These are phyloP conservation scores for Coelopa pilipes DNA, from an alignment of 2,888 invertebrate genomes.

Conservation along the genomic window DNA sequence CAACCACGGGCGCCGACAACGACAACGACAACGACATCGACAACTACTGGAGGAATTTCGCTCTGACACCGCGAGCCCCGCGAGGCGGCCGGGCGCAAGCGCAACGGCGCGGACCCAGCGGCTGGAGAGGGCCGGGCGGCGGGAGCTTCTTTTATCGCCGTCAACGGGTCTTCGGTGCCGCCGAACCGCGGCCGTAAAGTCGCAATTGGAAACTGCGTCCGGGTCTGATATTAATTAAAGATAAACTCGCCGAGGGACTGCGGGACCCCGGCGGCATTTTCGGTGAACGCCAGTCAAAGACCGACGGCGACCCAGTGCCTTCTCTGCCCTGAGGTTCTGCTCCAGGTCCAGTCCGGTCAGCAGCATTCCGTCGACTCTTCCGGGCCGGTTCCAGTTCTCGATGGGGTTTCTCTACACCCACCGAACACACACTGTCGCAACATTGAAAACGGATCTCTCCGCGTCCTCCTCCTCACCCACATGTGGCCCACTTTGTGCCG, in stretches of 20 bases:
- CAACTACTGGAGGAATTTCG: conserved; percentile 13
- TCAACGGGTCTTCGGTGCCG: no score
- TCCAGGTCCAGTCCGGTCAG: no score
- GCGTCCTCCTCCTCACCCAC: background rate
- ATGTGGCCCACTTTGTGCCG: conserved; percentile 24
- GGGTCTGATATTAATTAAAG: no score
- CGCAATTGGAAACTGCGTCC: no score
- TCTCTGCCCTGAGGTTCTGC: no score
- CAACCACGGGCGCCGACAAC: conserved; percentile 32
- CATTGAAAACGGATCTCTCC: background rate
- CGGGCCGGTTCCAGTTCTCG: background rate
- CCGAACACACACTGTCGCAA: background rate
- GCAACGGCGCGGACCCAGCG: conserved; percentile 37
- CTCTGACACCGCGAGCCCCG: background rate
- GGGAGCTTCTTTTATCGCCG: conserved; percentile 21
- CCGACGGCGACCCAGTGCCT: no score
- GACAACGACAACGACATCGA: conserved; percentile 12
- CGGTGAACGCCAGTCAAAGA: no score
- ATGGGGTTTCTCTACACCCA: conserved; percentile 1
- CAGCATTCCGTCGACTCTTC: conserved; percentile 35
- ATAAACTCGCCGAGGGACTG: no score
- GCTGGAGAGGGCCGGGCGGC: no score
- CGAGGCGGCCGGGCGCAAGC: no score
- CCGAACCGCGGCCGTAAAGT: no score
- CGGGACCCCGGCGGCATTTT: no score